Percentiles rank a stretch among this genome's conserved stretches.
Conservation (phyloP, 2,797 vertebrate species). For the Orientallactaga sibirica region DNA sequence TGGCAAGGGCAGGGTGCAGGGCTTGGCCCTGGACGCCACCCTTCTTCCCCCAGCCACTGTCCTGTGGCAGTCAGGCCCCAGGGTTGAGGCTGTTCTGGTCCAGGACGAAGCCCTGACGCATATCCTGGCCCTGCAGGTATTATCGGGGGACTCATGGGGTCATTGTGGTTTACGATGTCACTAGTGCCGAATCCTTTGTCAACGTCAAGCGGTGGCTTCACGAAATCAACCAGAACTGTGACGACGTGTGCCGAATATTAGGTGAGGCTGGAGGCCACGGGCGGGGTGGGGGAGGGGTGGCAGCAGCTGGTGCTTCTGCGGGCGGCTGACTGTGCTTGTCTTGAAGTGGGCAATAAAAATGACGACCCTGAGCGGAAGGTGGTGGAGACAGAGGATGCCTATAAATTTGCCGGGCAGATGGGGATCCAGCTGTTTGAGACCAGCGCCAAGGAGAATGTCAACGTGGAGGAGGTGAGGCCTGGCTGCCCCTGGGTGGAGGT, state of each 20-base stretch:
- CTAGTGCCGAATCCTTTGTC: constrained; percentile 98
- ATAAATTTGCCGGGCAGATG: constrained; percentile 99
- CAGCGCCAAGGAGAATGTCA: constrained; percentile 99
- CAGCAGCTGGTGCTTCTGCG: rapidly evolving
- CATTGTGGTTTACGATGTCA: constrained; percentile 99
- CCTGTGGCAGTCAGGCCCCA: not conserved
- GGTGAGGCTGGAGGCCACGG: constrained; percentile 86
- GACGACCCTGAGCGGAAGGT: constrained; percentile 98
- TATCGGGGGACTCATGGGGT: constrained; percentile 99
- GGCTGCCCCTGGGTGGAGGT: no score
- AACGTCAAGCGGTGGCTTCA: constrained; percentile 99
- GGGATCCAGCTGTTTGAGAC: constrained; percentile 99
- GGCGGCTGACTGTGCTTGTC: constrained; percentile 49
- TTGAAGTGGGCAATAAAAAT: constrained; percentile 98
- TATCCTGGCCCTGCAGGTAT: constrained; percentile 90
- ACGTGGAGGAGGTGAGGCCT: constrained; percentile 96
- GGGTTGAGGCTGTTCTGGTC: not conserved
- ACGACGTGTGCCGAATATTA: constrained; percentile 99
- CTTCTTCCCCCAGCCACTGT: not conserved
- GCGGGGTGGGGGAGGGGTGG: not conserved
- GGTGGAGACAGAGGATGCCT: constrained; percentile 98
- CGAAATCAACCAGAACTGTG: constrained; percentile 99
- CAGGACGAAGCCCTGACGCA: not conserved
- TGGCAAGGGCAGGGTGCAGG: not conserved
- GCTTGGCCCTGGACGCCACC: not conserved